Percentiles rank a stretch among this genome's conserved stretches.
Conservation (phyloP, 2,888 invertebrate genomes). For the Hyppa rectilinea region DNA sequence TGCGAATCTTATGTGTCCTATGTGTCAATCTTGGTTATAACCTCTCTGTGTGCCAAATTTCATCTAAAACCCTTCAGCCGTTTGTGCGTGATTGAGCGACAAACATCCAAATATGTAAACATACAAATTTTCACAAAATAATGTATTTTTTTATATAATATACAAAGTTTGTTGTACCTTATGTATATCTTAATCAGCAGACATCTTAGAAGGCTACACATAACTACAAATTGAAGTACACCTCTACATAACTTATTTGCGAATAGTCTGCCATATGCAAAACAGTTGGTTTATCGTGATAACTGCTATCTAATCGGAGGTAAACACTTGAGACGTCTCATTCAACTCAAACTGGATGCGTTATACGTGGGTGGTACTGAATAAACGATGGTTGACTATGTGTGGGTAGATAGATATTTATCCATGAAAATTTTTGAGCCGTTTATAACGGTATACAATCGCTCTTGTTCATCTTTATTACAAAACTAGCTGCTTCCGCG, state of each 20-base stretch:
- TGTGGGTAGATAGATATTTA: constrained; percentile 8
- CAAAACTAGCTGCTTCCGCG: too few relatives aligned
- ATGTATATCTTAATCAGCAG: not conserved
- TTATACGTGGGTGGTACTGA: constrained; percentile 10
- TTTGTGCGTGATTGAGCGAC: too few relatives aligned
- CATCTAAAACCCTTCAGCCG: too few relatives aligned
- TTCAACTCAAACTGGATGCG: constrained; percentile 22
- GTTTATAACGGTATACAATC: not conserved
- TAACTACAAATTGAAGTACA: constrained; percentile 1
- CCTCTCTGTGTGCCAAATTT: too few relatives aligned
- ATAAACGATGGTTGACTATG: not conserved
- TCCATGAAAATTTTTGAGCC: not conserved
- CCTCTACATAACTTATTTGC: constrained; percentile 20
- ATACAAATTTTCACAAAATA: too few relatives aligned
- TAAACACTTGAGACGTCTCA: constrained; percentile 41
- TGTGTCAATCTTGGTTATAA: too few relatives aligned
- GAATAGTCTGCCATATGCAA: constrained; percentile 47
- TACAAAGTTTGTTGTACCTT: too few relatives aligned
- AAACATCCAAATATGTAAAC: too few relatives aligned
- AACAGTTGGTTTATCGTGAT: constrained; percentile 36
- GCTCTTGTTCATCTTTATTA: not conserved
- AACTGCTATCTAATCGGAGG: constrained; percentile 44
- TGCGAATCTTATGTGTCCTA: too few relatives aligned
- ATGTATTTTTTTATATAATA: too few relatives aligned
- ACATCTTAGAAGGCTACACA: not conserved